These are phyloP conservation scores for Momotus momota DNA, from an alignment of 2,797 vertebrate genomes.

Conservation along the genomic window DNA sequence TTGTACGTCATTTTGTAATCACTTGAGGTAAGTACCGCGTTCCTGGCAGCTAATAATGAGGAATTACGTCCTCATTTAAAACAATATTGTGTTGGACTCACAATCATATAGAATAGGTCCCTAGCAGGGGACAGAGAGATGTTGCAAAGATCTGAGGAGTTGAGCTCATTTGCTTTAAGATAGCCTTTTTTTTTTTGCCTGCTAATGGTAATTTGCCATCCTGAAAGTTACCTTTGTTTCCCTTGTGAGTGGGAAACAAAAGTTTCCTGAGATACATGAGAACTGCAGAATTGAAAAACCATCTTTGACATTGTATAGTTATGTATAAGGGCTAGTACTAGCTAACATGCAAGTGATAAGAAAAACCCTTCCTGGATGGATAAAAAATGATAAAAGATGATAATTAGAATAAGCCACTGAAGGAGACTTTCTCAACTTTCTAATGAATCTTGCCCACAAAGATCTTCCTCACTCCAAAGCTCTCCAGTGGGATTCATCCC, in stretches of 20 bases:
- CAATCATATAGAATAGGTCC: background rate
- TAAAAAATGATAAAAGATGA: background rate
- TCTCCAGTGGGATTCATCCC: background rate
- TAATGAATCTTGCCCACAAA: background rate
- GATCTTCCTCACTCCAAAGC: background rate
- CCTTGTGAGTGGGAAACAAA: background rate
- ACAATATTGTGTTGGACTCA: background rate
- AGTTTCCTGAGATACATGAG: background rate
- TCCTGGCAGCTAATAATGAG: background rate
- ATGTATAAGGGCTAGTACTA: background rate
- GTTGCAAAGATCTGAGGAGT: background rate
- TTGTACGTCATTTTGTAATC: background rate
- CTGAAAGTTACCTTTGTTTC: background rate
- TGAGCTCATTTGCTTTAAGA: background rate
- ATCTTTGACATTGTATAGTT: background rate
- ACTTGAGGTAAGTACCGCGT: background rate
- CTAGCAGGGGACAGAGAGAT: background rate
- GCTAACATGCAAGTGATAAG: background rate
- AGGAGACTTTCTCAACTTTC: background rate
- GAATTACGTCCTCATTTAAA: background rate
- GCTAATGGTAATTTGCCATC: background rate
- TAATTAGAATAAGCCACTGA: background rate
- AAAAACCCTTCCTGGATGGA: background rate
- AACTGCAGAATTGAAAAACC: background rate
- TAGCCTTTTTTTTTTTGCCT: background rate